Evolutionary conservation across 2,797 vertebrate genomes (phyloP).

Genomic region (Sylvia borin): DNA sequence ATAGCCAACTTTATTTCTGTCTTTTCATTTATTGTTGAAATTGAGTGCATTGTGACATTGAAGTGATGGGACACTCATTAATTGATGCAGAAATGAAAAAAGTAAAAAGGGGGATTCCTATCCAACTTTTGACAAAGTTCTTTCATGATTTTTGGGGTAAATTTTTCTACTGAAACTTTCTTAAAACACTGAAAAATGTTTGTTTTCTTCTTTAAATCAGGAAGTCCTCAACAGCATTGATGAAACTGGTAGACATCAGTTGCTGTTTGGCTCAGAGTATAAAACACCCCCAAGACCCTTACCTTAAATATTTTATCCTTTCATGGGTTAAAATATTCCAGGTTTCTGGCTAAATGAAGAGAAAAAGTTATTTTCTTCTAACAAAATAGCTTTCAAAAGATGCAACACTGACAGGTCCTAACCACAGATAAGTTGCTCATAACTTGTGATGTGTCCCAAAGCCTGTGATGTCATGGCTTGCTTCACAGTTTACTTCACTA

Average conservation of each 20-base stretch:
- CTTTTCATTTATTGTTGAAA: background rate
- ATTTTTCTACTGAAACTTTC: background rate
- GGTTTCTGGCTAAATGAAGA: background rate
- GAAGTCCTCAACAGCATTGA: background rate
- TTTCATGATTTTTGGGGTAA: background rate
- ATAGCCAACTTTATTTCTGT: background rate
- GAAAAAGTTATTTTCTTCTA: background rate
- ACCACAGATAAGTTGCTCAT: background rate
- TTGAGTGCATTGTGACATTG: background rate
- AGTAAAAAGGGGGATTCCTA: background rate
- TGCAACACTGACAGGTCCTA: no score
- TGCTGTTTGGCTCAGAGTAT: background rate
- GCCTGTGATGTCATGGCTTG: background rate
- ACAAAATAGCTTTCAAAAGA: background rate
- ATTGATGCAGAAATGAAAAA: background rate
- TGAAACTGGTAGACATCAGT: background rate
- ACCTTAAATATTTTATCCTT: background rate
- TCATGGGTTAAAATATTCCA: background rate
- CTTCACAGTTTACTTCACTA: background rate
- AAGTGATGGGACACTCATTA: fast-evolving
- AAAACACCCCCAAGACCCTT: background rate
- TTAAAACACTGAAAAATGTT: background rate
- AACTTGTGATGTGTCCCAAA: background rate
- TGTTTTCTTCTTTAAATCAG: background rate
- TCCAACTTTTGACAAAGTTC: background rate